phyloP scores from a whole-genome alignment of 2,797 vertebrate genomes.

The Myotis myotis region DNA sequence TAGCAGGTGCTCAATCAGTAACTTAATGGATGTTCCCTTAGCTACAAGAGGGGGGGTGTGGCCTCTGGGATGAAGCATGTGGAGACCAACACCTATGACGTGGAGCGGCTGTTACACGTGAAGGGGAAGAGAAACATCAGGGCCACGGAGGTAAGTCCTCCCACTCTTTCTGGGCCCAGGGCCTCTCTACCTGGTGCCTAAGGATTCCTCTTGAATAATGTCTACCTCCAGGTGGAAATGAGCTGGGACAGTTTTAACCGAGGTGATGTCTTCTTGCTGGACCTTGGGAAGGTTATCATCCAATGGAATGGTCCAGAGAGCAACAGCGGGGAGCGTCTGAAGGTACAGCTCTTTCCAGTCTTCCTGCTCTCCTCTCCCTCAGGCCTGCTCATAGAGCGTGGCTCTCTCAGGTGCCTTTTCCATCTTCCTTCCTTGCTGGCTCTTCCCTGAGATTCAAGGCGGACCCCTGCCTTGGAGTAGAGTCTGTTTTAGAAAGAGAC shows the following conservation, averaged over 20 bases:
- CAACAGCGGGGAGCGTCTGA: conserved; percentile 90
- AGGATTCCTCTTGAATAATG: neutral
- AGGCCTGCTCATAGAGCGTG: neutral
- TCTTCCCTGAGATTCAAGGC: neutral
- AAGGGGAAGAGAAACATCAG: conserved; percentile 90
- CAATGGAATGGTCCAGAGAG: conserved; percentile 94
- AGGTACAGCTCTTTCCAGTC: conserved; percentile 80
- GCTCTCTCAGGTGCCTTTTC: neutral
- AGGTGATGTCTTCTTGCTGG: conserved; percentile 93
- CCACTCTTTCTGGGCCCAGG: neutral
- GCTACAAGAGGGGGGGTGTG: conserved; percentile 92
- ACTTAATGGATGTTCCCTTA: conserved; percentile 71
- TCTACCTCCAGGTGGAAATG: conserved; percentile 88
- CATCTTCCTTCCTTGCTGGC: neutral
- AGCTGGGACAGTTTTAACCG: conserved; percentile 92
- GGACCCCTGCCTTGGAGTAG: neutral
- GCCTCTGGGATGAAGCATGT: conserved; percentile 91
- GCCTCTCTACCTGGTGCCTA: neutral
- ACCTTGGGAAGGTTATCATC: conserved; percentile 89
- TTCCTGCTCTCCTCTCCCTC: neutral
- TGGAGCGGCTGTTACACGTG: conserved; percentile 91
- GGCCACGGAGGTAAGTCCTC: conserved; percentile 87
- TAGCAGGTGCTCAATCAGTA: neutral
- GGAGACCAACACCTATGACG: conserved; percentile 89
- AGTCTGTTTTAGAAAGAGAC: neutral